These are phyloP conservation scores for Schizopygopsis malacanthus DNA, from an alignment of 2,797 vertebrate genomes.

Conservation along the genomic window DNA sequence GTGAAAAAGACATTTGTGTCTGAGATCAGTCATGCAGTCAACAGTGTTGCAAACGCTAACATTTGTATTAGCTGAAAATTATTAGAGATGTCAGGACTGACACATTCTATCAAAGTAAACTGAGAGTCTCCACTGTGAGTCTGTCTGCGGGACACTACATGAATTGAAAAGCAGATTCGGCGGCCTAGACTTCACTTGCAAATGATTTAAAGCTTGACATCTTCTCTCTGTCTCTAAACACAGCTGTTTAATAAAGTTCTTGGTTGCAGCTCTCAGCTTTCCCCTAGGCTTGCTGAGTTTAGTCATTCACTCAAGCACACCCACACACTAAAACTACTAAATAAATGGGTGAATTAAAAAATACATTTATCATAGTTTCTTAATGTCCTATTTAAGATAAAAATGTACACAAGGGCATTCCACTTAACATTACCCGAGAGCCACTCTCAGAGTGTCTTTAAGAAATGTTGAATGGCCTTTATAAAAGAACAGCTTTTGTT, in stretches of 20 bases:
- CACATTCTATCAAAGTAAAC: slow-evolving; percentile 39
- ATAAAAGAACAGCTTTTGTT: slow-evolving; percentile 2
- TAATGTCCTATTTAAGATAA: slow-evolving; percentile 26
- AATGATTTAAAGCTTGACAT: slow-evolving; percentile 24
- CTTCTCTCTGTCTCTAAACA: slow-evolving; percentile 25
- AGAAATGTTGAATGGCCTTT: slow-evolving; percentile 14
- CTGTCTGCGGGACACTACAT: slow-evolving; percentile 11
- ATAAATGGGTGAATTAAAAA: slow-evolving; percentile 23
- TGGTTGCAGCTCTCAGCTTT: background rate
- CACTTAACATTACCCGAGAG: slow-evolving; percentile 16
- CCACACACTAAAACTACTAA: background rate
- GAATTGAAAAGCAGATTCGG: slow-evolving; percentile 16
- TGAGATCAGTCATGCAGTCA: slow-evolving; percentile 40
- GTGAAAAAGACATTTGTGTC: background rate
- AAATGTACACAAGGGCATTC: slow-evolving; percentile 1
- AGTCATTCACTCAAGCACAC: background rate
- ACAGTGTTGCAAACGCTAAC: slow-evolving; percentile 1
- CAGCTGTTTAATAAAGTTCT: slow-evolving; percentile 23
- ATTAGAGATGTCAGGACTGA: slow-evolving; percentile 42
- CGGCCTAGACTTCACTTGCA: slow-evolving; percentile 16
- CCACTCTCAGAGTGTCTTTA: background rate
- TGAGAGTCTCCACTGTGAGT: slow-evolving; percentile 27
- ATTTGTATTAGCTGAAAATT: slow-evolving; percentile 45
- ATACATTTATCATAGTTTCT: slow-evolving; percentile 1
- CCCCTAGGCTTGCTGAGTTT: slow-evolving; percentile 14